Percentiles rank a stretch among this genome's conserved stretches.
These are phyloP conservation scores for Bradypodion ventrale DNA, from an alignment of 2,797 vertebrate genomes.

Conservation along the genomic window DNA sequence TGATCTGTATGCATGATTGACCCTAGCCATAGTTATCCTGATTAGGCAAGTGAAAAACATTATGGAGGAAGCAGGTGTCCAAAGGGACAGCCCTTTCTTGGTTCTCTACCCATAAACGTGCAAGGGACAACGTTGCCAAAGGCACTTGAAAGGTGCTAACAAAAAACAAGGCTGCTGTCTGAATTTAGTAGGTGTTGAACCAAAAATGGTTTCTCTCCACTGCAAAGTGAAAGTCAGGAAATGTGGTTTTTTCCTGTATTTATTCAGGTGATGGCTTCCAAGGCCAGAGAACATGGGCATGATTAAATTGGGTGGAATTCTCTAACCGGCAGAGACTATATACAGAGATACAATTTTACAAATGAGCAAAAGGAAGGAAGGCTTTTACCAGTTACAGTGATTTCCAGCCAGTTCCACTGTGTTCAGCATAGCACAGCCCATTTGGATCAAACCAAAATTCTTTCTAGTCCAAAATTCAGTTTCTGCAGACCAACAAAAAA, in stretches of 20 bases:
- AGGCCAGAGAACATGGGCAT: not conserved
- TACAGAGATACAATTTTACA: not conserved
- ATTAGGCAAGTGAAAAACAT: not conserved
- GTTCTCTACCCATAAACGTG: not conserved
- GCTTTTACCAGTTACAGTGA: not conserved
- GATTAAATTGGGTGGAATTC: not conserved
- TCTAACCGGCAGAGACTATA: not conserved
- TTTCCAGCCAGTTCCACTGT: not conserved
- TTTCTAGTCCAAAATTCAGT: not conserved
- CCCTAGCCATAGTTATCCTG: not conserved
- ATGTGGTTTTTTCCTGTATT: conserved; percentile 50
- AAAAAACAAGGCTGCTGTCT: conserved; percentile 13
- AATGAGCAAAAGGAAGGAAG: not conserved
- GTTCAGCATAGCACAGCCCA: not conserved
- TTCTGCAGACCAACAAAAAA: not conserved
- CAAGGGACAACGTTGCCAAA: not conserved
- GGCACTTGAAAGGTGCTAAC: not conserved
- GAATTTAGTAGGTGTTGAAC: conserved; percentile 53
- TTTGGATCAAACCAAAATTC: not conserved
- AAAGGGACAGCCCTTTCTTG: not conserved
- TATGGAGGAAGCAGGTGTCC: not conserved
- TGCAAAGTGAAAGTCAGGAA: conserved; percentile 53
- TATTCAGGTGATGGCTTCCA: conserved; percentile 64
- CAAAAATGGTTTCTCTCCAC: conserved; percentile 45
- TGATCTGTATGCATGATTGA: not conserved